phyloP scores from a whole-genome alignment of 2,888 invertebrate species.

The Agrotis ipsilon region DNA sequence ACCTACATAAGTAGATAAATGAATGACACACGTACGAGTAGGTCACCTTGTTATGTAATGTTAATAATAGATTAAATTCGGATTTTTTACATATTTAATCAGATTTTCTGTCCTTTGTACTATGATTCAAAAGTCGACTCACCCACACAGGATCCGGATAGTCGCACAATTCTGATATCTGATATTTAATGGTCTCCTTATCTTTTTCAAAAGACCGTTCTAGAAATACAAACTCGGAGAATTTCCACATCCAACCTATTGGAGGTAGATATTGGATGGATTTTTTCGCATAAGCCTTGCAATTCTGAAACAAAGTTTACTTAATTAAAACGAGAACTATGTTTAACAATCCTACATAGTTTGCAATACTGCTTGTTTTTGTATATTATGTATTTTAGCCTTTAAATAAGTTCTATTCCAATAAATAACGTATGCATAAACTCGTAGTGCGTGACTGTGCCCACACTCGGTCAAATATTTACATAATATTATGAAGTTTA shows the following conservation, averaged over 20 bases:
- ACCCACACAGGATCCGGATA: slow-evolving; percentile 98
- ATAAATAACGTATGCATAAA: slow-evolving; percentile 32
- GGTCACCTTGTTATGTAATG: slow-evolving; percentile 24
- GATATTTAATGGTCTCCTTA: slow-evolving; percentile 94
- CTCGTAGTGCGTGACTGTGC: not conserved
- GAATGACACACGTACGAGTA: slow-evolving; percentile 3
- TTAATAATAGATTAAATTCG: slow-evolving; percentile 32
- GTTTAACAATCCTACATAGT: slow-evolving; percentile 10
- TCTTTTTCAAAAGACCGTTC: slow-evolving; percentile 98
- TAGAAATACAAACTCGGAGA: slow-evolving; percentile 98
- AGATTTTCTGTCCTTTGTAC: slow-evolving; percentile 9
- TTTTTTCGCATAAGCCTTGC: slow-evolving; percentile 98
- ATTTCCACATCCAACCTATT: slow-evolving; percentile 99
- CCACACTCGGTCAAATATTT: slow-evolving; percentile 38
- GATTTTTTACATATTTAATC: slow-evolving; percentile 36
- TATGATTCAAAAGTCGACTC: slow-evolving; percentile 71
- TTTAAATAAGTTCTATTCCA: not conserved
- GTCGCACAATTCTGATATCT: slow-evolving; percentile 95
- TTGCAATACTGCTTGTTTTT: not conserved
- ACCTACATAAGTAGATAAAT: not conserved
- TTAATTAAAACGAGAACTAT: slow-evolving; percentile 1
- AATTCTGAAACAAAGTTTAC: slow-evolving; percentile 92
- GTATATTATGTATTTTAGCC: not conserved
- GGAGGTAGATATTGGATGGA: slow-evolving; percentile 97
- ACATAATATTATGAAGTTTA: slow-evolving; percentile 21